Base-by-base conservation (phyloP, 2,797 vertebrate genomes). In the Cheracebus regulus region DNA sequence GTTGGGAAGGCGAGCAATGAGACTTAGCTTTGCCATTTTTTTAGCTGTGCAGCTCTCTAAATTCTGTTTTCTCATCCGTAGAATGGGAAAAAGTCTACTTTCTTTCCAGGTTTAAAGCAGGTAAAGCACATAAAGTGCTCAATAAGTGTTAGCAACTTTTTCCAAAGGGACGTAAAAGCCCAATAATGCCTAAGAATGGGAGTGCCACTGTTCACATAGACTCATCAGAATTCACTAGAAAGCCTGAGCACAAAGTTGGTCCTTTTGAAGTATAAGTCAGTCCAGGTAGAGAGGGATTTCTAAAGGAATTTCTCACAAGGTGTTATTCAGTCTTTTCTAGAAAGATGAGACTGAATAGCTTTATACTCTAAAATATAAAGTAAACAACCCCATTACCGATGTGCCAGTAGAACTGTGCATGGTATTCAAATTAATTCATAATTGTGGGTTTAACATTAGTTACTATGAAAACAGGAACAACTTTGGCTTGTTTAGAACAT, bases 311-410 rank as follows among this genome's bases (percentile, higher is more conserved):
- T 50, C 64, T 89, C 26, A 41, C 24, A 82, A 39, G 52, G 11
- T 94, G 57, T 86, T 57, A 48, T 39, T 86, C 33, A 76, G 41
- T 22, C 33, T 96, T 83, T 94, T 93, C 86, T 86, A 73, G 91
- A 86, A 90, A 82, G 94, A 48, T 90, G 52, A 79, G 33, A 64
- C 19, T 15, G 39, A 93, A 52, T 26, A 87, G 5, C 22, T 96
- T 93, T 87, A 36, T 83, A 87, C 8, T 91, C 22, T 93, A 84
- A 80, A 89, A 67, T 78, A 67, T 48, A 58, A 58, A 89, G 28
- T 75, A 91, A 94, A 61, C 2, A 46, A 28, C 12, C 3, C 17
- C 39, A 48, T 46, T 41, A 55, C 50, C 61, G 86, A 76, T 13
- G 48, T 79, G 10, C 36, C 17, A 50, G 46, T 28, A 84, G 57